Evolutionary conservation across 2,113 vertebrate genomes (phyloP), one percentile per base, ranked within the genome.

Genomic region (Barbus barbus): DNA sequence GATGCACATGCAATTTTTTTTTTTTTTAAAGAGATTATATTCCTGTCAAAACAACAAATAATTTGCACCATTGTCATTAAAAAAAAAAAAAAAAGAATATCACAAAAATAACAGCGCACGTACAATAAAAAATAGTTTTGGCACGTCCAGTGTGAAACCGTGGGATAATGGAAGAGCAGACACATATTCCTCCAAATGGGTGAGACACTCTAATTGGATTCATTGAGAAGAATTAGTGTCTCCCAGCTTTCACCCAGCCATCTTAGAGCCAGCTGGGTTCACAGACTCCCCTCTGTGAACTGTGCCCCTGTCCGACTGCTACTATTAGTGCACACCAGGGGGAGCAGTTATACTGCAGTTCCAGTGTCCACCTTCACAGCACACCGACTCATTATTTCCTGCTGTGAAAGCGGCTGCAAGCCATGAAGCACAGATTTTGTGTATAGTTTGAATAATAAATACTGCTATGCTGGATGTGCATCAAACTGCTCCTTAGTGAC

Each of bases 311-410:
- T 65, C 89, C 91, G 83, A 90, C 90, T 90, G 92, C 90, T 93
- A 88, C 82, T 85, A 84, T 63, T 69, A 81, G 73, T 89, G 87
- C 87, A 93, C 94, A 94, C 92, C 93, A 95, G 94, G 94, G 94
- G 94, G 94, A 93, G 94, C 93, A 93, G 93, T 94, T 91, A 93
- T 93, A 93, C 94, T 94, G 92, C 86, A 91, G 89, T 92, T 94
- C 86, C 92, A 81, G 86, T 79, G 36, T 60, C 31, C 46, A 89
- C 87, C 86, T 67, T 28, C 48, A 81, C 85, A 73, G 65, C 83
- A 78, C 74, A 75, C 28, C 63, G 51, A 78, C 86, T 87, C 36
- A 86, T 89, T 90, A 88, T 89, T 90, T 90, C 86, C 83, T 88
- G 86, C 90, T 82, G 89, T 83, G 83, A 85, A 89, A 76, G 87